Evolutionary conservation across 2,888 invertebrate species (phyloP), one percentile per base, ranked within the genome.

Genomic region (Microctonus brassicae): DNA sequence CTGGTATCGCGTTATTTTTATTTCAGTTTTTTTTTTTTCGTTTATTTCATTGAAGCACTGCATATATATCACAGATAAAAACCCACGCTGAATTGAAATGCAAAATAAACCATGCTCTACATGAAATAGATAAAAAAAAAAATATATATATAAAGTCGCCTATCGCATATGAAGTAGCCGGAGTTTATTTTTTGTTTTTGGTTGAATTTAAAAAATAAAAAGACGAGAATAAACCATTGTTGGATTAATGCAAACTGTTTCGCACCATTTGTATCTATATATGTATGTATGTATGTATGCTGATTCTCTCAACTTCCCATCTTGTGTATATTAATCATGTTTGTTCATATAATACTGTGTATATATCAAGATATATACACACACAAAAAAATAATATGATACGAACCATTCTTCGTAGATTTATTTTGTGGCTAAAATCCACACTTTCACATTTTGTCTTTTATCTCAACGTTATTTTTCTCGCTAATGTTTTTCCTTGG

Each of bases 271-370:
- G 47, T 47, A 42, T n/a, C n/a, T n/a, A n/a, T n/a, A n/a, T n/a
- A n/a, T n/a, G n/a, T n/a, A n/a, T n/a, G n/a, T n/a, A n/a, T n/a
- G n/a, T 42, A 42, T 42, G n/a, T 42, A 17, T 47, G 24, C 55
- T 24, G 55, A 55, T 55, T 55, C 26, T 24, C 26, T n/a, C 13
- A 55, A 22, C n/a, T 55, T 26, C 22, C 55, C 55, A 47, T 55
- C 55, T 24, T 22, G 55, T 26, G 55, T 13, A 47, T 47, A 55
- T 55, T 55, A 55, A 26, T 55, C 33, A 58, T 58, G 33, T 58
- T 58, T 58, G 10, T 58, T 33, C 17, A 29, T 6, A 58, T 34
- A 58, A 58, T 34, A 58, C 58, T 33, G 20, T 20, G 13, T 26
- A 26, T 55, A 55, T 55, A 26, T 4, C 13, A n/a, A 26, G 24